Base-by-base conservation (phyloP, 1,140 invertebrate species). In the Maniola jurtina region DNA sequence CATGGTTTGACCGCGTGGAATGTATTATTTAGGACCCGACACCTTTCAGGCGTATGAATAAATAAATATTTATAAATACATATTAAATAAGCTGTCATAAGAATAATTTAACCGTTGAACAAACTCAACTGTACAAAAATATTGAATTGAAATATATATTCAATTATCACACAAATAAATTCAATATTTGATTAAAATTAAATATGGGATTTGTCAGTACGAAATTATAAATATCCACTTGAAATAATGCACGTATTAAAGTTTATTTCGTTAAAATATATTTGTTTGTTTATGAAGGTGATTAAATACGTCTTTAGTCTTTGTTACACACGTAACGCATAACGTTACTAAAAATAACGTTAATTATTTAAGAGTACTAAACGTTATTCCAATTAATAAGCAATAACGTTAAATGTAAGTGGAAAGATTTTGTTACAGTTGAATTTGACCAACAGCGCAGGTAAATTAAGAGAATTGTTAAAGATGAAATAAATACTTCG, bases 1-100 rank as follows among this genome's bases (percentile, higher is more conserved):
- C 81, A 81, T 86, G 87, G 87, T 90, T 80, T 74, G 48, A 90
- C 87, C 87, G 79, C 72, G 80, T 90, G 88, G 88, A 90, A 90
- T 90, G 88, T 90, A 82, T 81, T 80, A 71, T 68, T 73, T 77
- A 84, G 77, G 83, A 89, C 84, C 86, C 82, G 86, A 89, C 88
- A 88, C 88, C 88, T 90, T 87, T 86, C 82, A 90, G 88, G 88
- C 81, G 88, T 79, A 77, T 64, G 70, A 80, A 83, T 76, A 80
- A 77, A 81, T 80, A 84, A 35, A 48, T 77, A 78, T 75, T 4
- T 75, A 75, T 73, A 73, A 70, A 77, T 25, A 52, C 15, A 56
- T 9, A 63, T 66, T 73, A 68, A 67, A 74, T 69, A 68, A 69
- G 71, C 61, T 59, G 33, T 55, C 33, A 11, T 34, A 11, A n/a